Conservation (phyloP, 2,888 invertebrate genomes). For the Xanthorhoe designata region DNA sequence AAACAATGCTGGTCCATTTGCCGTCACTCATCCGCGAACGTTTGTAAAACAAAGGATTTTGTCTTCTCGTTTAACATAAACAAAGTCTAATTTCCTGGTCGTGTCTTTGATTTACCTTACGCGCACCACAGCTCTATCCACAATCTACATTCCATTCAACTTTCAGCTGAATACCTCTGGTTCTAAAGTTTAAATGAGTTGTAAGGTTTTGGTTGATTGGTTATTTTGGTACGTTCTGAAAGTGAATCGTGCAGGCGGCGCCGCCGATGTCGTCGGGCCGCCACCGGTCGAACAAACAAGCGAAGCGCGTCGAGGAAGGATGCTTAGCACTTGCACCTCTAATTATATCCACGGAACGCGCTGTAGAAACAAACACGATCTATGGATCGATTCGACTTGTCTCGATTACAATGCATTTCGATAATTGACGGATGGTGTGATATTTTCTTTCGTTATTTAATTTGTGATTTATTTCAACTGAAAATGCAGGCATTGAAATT, state of each 20-base stretch:
- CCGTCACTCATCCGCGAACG: conserved; percentile 68
- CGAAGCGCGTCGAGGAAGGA: conserved; percentile 81
- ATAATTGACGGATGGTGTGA: conserved; percentile 18
- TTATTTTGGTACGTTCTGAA: conserved; percentile 52
- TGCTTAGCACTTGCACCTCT: conserved; percentile 81
- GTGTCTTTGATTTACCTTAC: conserved; percentile 58
- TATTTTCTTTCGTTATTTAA: background rate
- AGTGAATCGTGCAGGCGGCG: conserved; percentile 80
- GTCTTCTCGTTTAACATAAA: conserved; percentile 76
- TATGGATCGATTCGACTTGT: conserved; percentile 39
- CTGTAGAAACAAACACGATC: conserved; percentile 70
- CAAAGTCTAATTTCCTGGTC: conserved; percentile 82
- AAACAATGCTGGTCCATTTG: conserved; percentile 71
- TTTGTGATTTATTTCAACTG: conserved; percentile 4
- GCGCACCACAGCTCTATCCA: conserved; percentile 38
- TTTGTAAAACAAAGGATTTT: conserved; percentile 73
- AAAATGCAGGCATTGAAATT: background rate
- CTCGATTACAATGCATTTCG: conserved; percentile 41
- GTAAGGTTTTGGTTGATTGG: conserved; percentile 47
- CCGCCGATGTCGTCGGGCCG: conserved; percentile 78
- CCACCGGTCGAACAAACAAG: conserved; percentile 74
- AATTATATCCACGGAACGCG: conserved; percentile 77
- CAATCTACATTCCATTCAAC: conserved; percentile 9
- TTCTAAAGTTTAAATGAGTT: conserved; percentile 46
- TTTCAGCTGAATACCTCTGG: conserved; percentile 42